Evolutionary conservation across 2,797 vertebrate genomes (phyloP).

Genomic region (Sebastes steindachneri): DNA sequence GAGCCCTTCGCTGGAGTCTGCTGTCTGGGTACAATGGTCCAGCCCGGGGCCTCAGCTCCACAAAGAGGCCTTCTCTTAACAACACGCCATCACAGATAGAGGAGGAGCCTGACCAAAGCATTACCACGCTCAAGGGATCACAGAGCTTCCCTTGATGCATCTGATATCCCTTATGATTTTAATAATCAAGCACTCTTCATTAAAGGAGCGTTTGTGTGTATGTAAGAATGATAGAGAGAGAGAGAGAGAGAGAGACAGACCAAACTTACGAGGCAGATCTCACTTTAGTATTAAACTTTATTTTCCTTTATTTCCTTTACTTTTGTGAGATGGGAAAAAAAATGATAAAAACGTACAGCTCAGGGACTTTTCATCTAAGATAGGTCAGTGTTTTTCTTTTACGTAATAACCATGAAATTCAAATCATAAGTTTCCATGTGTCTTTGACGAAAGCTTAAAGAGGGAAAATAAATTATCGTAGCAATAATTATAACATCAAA

Average conservation of each 20-base stretch:
- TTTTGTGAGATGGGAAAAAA: conserved; percentile 87
- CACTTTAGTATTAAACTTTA: conserved; percentile 85
- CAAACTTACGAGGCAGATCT: conserved; percentile 39
- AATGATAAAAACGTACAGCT: conserved; percentile 86
- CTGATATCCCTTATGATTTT: conserved; percentile 80
- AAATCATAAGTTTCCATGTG: conserved; percentile 82
- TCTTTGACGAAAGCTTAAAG: conserved; percentile 85
- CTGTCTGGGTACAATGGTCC: conserved; percentile 79
- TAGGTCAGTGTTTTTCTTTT: conserved; percentile 84
- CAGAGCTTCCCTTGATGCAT: conserved; percentile 77
- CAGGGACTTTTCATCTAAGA: conserved; percentile 83
- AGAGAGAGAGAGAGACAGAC: background rate
- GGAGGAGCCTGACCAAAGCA: conserved; percentile 80
- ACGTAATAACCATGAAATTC: conserved; percentile 84
- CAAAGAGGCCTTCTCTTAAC: conserved; percentile 83
- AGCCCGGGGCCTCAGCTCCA: conserved; percentile 76
- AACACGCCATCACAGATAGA: conserved; percentile 71
- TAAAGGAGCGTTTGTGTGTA: conserved; percentile 27
- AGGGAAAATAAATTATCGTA: conserved; percentile 91
- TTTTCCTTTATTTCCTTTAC: conserved; percentile 86
- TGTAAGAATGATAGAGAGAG: conserved; percentile 4
- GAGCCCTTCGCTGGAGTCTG: conserved; percentile 73
- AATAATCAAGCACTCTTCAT: conserved; percentile 68
- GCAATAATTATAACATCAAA: conserved; percentile 89
- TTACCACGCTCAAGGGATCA: conserved; percentile 77